A percentile compares a stretch with the other conserved stretches of the same genome.
phyloP scores from a whole-genome alignment of 2,797 vertebrate species.

The Poecilia gillii region DNA sequence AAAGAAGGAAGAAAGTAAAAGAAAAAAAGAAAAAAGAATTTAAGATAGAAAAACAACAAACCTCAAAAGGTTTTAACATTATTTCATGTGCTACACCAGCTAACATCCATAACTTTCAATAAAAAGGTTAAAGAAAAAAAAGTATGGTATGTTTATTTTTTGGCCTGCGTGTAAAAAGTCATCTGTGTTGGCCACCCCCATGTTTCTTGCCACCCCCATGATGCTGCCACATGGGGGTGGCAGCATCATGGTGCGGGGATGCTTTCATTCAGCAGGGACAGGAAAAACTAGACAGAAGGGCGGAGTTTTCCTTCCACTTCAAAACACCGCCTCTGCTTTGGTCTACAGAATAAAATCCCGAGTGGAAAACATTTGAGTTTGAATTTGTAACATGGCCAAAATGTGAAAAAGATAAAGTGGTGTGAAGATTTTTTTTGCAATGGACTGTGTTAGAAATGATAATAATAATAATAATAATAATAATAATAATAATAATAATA shows the following conservation, averaged over 20 bases:
- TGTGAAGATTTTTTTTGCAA: background rate
- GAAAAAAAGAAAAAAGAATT: background rate
- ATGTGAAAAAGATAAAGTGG: background rate
- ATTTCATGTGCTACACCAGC: background rate
- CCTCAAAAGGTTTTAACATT: background rate
- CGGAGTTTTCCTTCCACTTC: background rate
- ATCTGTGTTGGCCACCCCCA: too few relatives aligned
- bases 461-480: background rate
- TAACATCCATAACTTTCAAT: background rate
- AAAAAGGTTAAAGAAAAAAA: background rate
- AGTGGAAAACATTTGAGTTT: background rate
- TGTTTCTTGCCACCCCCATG: too few relatives aligned
- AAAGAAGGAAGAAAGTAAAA: conserved; percentile 1
- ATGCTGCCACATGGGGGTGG: background rate
- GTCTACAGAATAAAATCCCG: background rate
- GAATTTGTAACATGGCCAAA: background rate
- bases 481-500: background rate
- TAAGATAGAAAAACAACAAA: background rate
- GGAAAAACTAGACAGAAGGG: background rate
- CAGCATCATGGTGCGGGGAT: background rate
- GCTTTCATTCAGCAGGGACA: background rate
- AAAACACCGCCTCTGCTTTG: background rate
- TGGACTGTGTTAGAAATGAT: background rate
- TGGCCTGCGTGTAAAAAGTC: too few relatives aligned
- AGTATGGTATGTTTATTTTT: too few relatives aligned